These are phyloP conservation scores for Zaprionus ornatus DNA, from an alignment of 1,140 invertebrate species.

Conservation along the genomic window DNA sequence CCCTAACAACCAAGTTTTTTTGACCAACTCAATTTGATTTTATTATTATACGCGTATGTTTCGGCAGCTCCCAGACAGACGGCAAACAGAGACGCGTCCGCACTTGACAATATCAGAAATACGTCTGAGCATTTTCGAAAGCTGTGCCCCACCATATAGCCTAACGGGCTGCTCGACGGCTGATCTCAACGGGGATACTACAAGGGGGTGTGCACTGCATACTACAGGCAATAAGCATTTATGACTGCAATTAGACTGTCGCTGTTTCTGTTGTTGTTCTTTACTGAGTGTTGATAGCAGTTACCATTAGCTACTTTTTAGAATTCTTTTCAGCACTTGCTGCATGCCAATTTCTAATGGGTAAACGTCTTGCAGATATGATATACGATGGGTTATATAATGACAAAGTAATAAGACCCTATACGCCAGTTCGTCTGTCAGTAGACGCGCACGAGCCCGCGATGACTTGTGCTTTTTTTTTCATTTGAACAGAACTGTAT, in stretches of 20 bases:
- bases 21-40: background rate
- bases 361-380: background rate
- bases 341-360: slow-evolving; percentile 5
- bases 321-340: background rate
- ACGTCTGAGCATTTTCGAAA: slow-evolving; percentile 55
- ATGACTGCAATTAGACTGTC: slow-evolving; percentile 18
- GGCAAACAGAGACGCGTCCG: slow-evolving; percentile 35
- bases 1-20: background rate
- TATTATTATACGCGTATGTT: background rate
- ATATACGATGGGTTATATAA: background rate
- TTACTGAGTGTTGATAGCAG: slow-evolving; percentile 14
- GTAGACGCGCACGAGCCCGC: background rate
- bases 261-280: slow-evolving; percentile 13
- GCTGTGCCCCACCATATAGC: slow-evolving; percentile 37
- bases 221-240: slow-evolving; percentile 22
- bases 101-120: slow-evolving; percentile 59
- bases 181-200: background rate
- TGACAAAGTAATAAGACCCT: background rate
- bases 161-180: background rate
- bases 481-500: background rate
- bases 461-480: background rate
- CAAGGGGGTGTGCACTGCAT: background rate
- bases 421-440: background rate
- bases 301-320: slow-evolving; percentile 7
- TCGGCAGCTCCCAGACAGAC: background rate